A percentile compares a stretch with the other conserved stretches of the same genome.
These are phyloP conservation scores for Nerophis ophidion DNA, from an alignment of 2,113 vertebrate genomes.

Conservation along the genomic window DNA sequence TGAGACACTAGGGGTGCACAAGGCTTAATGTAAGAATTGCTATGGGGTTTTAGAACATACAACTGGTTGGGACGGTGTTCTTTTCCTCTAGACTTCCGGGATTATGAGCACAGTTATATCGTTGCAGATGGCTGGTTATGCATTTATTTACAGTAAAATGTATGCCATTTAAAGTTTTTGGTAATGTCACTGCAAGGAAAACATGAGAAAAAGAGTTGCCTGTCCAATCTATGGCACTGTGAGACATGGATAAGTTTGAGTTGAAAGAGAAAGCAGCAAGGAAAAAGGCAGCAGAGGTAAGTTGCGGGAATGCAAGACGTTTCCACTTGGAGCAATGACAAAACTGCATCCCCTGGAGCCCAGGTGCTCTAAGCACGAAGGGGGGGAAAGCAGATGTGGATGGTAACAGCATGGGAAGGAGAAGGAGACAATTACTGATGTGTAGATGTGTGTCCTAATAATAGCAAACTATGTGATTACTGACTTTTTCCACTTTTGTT, in stretches of 20 bases:
- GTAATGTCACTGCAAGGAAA: too few relatives aligned
- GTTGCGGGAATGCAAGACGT: slow-evolving; percentile 18
- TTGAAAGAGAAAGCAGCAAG: slow-evolving; percentile 4
- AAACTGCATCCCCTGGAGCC: slow-evolving; percentile 28
- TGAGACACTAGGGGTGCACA: too few relatives aligned
- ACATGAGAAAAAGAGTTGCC: too few relatives aligned
- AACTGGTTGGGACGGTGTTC: too few relatives aligned
- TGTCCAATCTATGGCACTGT: slow-evolving; percentile 10
- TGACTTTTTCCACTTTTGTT: slow-evolving; percentile 12
- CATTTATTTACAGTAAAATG: too few relatives aligned
- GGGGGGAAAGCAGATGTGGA: slow-evolving; percentile 17
- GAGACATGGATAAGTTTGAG: slow-evolving; percentile 19
- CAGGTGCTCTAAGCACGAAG: slow-evolving; percentile 26
- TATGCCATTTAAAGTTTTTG: too few relatives aligned
- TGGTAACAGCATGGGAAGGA: slow-evolving; percentile 3
- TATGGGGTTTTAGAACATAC: too few relatives aligned
- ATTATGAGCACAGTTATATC: too few relatives aligned
- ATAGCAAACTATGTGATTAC: slow-evolving; percentile 19
- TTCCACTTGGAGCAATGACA: slow-evolving; percentile 32
- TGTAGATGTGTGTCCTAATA: slow-evolving; percentile 27
- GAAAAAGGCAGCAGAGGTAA: slow-evolving; percentile 11
- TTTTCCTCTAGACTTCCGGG: too few relatives aligned
- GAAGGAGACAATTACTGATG: slow-evolving; percentile 10
- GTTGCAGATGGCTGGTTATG: too few relatives aligned
- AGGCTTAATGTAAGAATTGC: too few relatives aligned